Evolutionary conservation across 2,797 vertebrate genomes (phyloP).

Genomic region (Syngnathus acus): DNA sequence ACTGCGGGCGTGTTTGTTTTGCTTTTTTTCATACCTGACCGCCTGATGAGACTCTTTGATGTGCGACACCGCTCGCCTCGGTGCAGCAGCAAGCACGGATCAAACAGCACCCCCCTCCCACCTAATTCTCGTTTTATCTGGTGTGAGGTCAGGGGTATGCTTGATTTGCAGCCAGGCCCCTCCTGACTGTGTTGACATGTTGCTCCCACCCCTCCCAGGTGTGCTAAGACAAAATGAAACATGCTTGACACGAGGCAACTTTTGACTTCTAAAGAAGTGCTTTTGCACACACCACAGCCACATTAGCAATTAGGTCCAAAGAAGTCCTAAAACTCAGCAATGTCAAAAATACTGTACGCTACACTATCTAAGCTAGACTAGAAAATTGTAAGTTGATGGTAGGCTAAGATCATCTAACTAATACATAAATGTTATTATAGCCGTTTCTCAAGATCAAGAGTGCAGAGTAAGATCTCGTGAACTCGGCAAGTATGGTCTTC

Average conservation of each 20-base stretch:
- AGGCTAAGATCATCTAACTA: background rate
- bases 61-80: background rate
- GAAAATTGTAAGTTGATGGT: too few relatives aligned
- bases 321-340: background rate
- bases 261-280: background rate
- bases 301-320: background rate
- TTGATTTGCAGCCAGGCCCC: background rate
- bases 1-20: background rate
- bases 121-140: background rate
- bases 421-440: too few relatives aligned
- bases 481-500: too few relatives aligned
- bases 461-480: too few relatives aligned
- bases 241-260: background rate
- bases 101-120: background rate
- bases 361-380: background rate
- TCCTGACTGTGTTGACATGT: background rate
- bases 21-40: slow-evolving; percentile 1
- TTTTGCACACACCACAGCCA: background rate
- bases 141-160: background rate
- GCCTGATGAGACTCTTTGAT: background rate
- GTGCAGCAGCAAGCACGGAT: background rate
- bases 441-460: too few relatives aligned
- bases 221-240: background rate
- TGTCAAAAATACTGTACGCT: background rate
- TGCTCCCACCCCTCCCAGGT: background rate